Evolutionary conservation across 2,888 invertebrate species (phyloP), one percentile per base, ranked within the genome.

Genomic region (Pasiphila rectangulata): DNA sequence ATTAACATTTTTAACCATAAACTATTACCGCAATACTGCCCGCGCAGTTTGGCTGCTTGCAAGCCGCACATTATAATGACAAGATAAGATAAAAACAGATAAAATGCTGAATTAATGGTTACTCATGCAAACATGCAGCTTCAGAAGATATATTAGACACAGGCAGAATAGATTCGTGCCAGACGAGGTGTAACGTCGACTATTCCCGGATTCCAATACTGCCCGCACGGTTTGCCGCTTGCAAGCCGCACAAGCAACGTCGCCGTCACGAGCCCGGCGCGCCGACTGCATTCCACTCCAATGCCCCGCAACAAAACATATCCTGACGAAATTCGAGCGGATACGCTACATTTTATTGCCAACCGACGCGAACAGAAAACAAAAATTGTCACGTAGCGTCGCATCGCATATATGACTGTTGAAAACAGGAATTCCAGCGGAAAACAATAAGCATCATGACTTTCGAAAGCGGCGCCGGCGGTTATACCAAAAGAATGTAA

Each of bases 211-310:
- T 86, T 82, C 83, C 79, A 59, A 65, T 67, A 68, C 69, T 72
- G 70, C 64, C 71, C 69, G 74, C 61, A 66, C 63, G 75, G 79
- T 72, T 75, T 69, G 69, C 75, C 73, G 76, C 73, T 69, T 69
- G 72, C 72, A 63, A 73, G 68, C 69, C 69, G 69, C 64, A 67
- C 51, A 66, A 71, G 76, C 75, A 68, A 71, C 67, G 64, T 61
- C 74, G 67, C 61, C 69, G 71, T 72, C 71, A 75, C 71, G 72
- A 45, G 65, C 67, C 65, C 65, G 70, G 74, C 75, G 69, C 69
- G 72, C 70, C 67, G 72, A 64, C 70, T 70, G 75, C 79, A 83
- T 83, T 82, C 79, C 79, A 76, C 73, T 71, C 67, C 64, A 64
- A 62, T 69, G 67, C 73, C 65, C 69, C 68, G 63, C 75, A 64